phyloP scores from a whole-genome alignment of 2,888 invertebrate genomes.

The Tiliacea citrago region DNA sequence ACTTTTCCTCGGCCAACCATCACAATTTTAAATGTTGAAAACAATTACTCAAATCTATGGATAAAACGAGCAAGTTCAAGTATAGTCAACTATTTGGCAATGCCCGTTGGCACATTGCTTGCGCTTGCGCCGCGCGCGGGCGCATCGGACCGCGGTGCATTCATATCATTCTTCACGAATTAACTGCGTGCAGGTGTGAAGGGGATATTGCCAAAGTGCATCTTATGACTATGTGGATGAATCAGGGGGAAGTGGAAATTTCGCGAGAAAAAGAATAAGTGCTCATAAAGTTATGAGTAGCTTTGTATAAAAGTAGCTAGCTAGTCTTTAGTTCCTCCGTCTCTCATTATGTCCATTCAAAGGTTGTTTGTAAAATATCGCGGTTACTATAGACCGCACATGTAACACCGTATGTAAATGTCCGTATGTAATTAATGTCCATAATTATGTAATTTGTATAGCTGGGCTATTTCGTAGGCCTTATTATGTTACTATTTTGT shows the following conservation, averaged over 20 bases:
- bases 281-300: neutral
- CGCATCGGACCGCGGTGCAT: conserved; percentile 67
- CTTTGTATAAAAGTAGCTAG: too few species aligned
- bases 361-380: too few species aligned
- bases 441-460: neutral
- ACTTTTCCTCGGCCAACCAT: neutral
- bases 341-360: too few species aligned
- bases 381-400: too few species aligned
- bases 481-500: neutral
- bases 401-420: too few species aligned
- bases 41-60: neutral
- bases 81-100: conserved; percentile 76
- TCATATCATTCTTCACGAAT: conserved; percentile 67
- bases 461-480: neutral
- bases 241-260: conserved; percentile 27
- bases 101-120: conserved; percentile 76
- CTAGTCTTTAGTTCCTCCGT: too few species aligned
- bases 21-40: neutral
- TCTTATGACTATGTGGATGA: conserved; percentile 30
- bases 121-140: conserved; percentile 73
- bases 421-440: too few species aligned
- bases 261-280: neutral
- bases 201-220: conserved; percentile 68
- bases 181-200: conserved; percentile 74
- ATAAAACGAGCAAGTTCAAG: conserved; percentile 68